phyloP scores from a whole-genome alignment of 2,888 invertebrate species.

The Chalcosyrphus nemorum region DNA sequence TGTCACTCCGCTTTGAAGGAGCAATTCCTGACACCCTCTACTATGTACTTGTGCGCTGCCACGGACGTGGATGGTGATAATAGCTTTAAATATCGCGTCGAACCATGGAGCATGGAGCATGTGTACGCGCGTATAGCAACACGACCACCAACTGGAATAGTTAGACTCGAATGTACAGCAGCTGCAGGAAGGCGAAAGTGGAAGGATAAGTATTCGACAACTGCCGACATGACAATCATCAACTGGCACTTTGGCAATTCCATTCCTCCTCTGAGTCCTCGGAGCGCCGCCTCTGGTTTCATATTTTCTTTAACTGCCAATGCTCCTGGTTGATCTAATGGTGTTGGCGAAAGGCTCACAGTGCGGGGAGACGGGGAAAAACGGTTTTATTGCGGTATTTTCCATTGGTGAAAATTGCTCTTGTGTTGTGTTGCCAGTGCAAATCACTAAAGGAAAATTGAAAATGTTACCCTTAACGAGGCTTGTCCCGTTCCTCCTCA shows the following conservation, averaged over 20 bases:
- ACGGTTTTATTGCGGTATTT: slow-evolving; percentile 63
- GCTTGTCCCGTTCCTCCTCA: slow-evolving; percentile 8
- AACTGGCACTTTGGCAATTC: slow-evolving; percentile 37
- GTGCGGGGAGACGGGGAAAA: neutral
- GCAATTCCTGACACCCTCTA: slow-evolving; percentile 37
- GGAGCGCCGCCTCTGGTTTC: neutral
- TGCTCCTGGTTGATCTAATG: slow-evolving; percentile 62
- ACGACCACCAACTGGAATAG: slow-evolving; percentile 28
- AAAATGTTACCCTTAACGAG: slow-evolving; percentile 65
- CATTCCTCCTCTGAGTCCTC: neutral
- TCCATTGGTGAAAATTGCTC: slow-evolving; percentile 50
- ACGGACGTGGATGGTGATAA: slow-evolving; percentile 43
- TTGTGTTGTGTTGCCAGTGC: slow-evolving; percentile 49
- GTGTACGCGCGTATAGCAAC: neutral
- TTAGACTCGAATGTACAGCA: slow-evolving; percentile 11
- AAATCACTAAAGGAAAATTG: slow-evolving; percentile 64
- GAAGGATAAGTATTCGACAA: slow-evolving; percentile 53
- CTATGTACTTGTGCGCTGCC: too few species aligned
- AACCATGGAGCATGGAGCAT: slow-evolving; percentile 4
- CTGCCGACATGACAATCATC: slow-evolving; percentile 61
- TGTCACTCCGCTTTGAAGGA: slow-evolving; percentile 22
- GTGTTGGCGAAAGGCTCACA: neutral
- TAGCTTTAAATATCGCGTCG: slow-evolving; percentile 46
- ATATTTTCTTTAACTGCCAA: slow-evolving; percentile 49
- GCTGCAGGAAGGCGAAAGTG: neutral